Conservation (phyloP, 2,888 invertebrate genomes). For the Drosophila diplacantha region DNA sequence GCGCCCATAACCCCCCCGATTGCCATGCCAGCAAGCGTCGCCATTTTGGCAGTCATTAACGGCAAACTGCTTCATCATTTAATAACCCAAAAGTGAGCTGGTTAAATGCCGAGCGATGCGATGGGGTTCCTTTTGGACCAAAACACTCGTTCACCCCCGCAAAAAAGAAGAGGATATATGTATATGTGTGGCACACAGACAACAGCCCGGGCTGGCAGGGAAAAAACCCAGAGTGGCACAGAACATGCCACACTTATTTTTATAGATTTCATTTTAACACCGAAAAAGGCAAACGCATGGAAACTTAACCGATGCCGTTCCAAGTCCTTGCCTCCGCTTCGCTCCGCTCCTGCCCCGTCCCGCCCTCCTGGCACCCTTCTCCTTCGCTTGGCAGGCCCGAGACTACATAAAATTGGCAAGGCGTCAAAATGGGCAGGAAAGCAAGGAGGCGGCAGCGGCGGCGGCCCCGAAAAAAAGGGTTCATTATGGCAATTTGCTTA, state of each 20-base stretch:
- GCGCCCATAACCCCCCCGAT: conserved; percentile 8
- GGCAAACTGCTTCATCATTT: conserved; percentile 73
- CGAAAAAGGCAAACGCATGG: conserved; percentile 70
- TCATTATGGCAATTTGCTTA: conserved; percentile 73
- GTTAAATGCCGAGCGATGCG: conserved; percentile 66
- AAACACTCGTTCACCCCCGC: conserved; percentile 31
- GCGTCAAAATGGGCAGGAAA: conserved; percentile 60
- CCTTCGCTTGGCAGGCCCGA: conserved; percentile 61
- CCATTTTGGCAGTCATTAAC: conserved; percentile 72
- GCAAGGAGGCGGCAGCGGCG: conserved; percentile 11
- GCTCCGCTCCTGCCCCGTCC: neutral
- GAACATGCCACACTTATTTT: conserved; percentile 72
- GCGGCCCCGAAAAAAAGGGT: conserved; percentile 58
- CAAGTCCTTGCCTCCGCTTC: conserved; percentile 4
- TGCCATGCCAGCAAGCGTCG: conserved; percentile 52
- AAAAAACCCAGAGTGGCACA: conserved; percentile 50
- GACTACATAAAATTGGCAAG: conserved; percentile 71
- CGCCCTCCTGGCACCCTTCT: neutral
- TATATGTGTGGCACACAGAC: conserved; percentile 36
- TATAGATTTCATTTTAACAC: conserved; percentile 73
- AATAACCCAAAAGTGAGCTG: conserved; percentile 74
- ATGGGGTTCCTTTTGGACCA: conserved; percentile 45
- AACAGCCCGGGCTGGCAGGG: conserved; percentile 51
- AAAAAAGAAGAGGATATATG: conserved; percentile 8
- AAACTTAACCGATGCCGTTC: conserved; percentile 43